phyloP scores from a whole-genome alignment of 2,797 vertebrate genomes.

The Hapalemur alaotrensis region DNA sequence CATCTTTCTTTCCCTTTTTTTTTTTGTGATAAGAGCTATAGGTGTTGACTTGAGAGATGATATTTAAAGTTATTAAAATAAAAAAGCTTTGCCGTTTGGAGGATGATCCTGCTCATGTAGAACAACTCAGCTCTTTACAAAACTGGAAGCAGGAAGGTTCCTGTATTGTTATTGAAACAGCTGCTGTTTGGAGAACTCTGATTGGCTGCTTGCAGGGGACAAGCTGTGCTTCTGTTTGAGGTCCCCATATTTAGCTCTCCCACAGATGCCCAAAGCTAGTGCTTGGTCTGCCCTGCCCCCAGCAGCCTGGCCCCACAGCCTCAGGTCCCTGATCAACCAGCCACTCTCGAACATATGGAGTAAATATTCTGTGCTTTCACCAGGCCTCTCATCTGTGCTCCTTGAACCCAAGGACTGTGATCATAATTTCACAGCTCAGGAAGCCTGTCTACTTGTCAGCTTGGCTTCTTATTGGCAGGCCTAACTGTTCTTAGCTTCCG shows the following conservation, averaged over 20 bases:
- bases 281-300: neutral
- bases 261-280: neutral
- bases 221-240: constrained; percentile 51
- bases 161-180: neutral
- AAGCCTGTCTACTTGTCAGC: neutral
- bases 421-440: neutral
- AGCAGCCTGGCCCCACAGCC: neutral
- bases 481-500: neutral
- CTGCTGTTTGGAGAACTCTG: constrained; percentile 38
- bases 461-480: neutral
- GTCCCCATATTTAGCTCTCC: constrained; percentile 41
- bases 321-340: neutral
- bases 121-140: neutral
- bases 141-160: neutral
- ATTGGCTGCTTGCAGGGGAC: constrained; percentile 42
- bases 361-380: neutral
- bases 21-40: neutral
- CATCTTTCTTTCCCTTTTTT: neutral
- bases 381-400: neutral
- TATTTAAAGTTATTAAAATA: constrained; percentile 21
- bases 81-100: neutral
- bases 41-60: neutral
- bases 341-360: neutral
- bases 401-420: neutral
- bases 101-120: neutral